Base-by-base conservation (phyloP, 1,140 invertebrate species). In the Drosophila biarmipes region DNA sequence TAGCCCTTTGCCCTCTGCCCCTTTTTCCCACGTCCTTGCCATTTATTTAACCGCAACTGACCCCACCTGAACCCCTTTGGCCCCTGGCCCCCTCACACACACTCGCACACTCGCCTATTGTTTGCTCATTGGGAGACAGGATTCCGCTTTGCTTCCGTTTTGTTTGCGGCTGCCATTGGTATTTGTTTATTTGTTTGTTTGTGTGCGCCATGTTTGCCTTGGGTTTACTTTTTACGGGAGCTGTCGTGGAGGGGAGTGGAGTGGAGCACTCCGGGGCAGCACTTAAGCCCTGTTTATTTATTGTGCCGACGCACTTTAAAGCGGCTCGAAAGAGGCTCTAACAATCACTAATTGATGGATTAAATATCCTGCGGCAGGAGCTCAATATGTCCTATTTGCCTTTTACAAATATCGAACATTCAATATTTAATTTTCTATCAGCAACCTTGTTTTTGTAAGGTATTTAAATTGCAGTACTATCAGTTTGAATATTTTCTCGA, bases 121-220 rank as follows among this genome's bases (percentile, higher is more conserved):
- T 76, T 76, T 76, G 73, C 62, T 67, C 62, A 76, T 75, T 76
- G 71, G 34, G 72, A 75, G 72, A 66, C 72, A 75, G 72, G 52
- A 75, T 74, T 74, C 46, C 59, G 72, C 59, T 74, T 75, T 75
- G 72, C 72, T 75, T 75, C 59, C 72, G 71, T 75, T 74, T 74
- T 66, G 69, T 74, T 63, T 74, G 71, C 51, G 71, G 58, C 63
- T 52, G 59, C 59, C 63, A 67, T 67, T 52, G 63, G 27, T 67
- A 67, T 67, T 67, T 67, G 59, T 43, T 67, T 67, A 49, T 51
- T 75, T 55, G 64, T 35, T 15, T 37, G 21, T 52, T 24, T 34
- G 49, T 48, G 49, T 54, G 56, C 57, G 71, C 40, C 11, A 56
- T 59, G 38, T 79, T 78, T 79, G 76, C 52, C 51, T 57, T 48